phyloP scores from a whole-genome alignment of 2,797 vertebrate species.

The Pristis pectinata region DNA sequence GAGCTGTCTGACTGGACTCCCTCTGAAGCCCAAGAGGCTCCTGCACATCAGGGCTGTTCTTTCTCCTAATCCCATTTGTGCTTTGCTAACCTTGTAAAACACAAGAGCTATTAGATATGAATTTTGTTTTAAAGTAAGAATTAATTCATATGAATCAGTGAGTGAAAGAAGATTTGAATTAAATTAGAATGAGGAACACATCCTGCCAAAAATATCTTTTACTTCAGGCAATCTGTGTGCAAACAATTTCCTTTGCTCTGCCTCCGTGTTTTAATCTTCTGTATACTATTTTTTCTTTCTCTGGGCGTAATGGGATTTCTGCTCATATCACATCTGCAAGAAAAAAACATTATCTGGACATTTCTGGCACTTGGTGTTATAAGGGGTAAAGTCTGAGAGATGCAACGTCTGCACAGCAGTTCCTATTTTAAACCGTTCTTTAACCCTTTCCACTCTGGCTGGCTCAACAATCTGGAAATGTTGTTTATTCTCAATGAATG shows the following conservation, averaged over 20 bases:
- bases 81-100: not conserved
- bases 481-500: not conserved
- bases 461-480: not conserved
- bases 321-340: not conserved
- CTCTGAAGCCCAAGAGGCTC: not conserved
- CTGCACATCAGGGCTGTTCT: not conserved
- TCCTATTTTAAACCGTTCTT: not conserved
- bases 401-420: not conserved
- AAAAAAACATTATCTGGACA: not conserved
- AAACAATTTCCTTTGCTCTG: not conserved
- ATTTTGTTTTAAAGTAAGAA: constrained; percentile 28
- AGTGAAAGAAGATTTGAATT: not conserved
- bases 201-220: not conserved
- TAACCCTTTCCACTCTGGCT: not conserved
- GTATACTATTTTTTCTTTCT: not conserved
- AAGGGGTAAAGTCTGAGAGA: not conserved
- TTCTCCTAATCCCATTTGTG: not conserved
- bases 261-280: constrained; percentile 10
- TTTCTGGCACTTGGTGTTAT: not conserved
- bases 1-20: not conserved
- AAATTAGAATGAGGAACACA: constrained; percentile 12
- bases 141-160: constrained; percentile 18
- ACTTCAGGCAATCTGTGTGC: not conserved
- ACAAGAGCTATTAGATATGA: not conserved
- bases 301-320: not conserved